These are phyloP conservation scores for Numenius phaeopus DNA, from an alignment of 2,797 vertebrate genomes.

Conservation along the genomic window DNA sequence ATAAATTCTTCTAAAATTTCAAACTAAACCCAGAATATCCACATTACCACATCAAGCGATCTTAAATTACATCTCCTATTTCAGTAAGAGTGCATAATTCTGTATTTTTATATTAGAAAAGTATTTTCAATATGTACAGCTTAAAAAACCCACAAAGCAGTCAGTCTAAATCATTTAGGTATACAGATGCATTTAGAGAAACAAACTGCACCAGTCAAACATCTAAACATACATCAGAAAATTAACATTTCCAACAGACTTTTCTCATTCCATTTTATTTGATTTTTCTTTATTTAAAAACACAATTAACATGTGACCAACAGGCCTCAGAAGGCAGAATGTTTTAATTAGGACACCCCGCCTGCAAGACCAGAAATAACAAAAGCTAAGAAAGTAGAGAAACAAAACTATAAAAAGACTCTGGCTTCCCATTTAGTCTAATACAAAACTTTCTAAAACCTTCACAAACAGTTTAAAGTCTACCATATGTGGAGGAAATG, in stretches of 20 bases:
- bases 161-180: background rate
- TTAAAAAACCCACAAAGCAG: background rate
- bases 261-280: background rate
- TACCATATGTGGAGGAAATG: background rate
- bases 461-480: background rate
- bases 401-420: slow-evolving; percentile 32
- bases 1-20: background rate
- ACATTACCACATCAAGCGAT: background rate
- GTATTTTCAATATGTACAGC: background rate
- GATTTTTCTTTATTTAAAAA: background rate
- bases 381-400: background rate
- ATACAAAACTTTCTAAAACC: background rate
- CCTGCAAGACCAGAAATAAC: slow-evolving; percentile 32
- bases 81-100: background rate
- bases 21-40: background rate
- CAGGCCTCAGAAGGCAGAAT: slow-evolving; percentile 10
- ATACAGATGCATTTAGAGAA: background rate
- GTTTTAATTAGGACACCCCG: slow-evolving; percentile 19
- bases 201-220: background rate
- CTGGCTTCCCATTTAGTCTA: background rate
- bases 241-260: background rate
- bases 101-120: background rate
- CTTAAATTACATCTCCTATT: background rate
- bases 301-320: background rate
- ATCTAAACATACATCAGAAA: background rate